Percentiles rank a stretch among this genome's conserved stretches.
Evolutionary conservation across 2,888 invertebrate species (phyloP).

Genomic region (Apamea monoglypha): DNA sequence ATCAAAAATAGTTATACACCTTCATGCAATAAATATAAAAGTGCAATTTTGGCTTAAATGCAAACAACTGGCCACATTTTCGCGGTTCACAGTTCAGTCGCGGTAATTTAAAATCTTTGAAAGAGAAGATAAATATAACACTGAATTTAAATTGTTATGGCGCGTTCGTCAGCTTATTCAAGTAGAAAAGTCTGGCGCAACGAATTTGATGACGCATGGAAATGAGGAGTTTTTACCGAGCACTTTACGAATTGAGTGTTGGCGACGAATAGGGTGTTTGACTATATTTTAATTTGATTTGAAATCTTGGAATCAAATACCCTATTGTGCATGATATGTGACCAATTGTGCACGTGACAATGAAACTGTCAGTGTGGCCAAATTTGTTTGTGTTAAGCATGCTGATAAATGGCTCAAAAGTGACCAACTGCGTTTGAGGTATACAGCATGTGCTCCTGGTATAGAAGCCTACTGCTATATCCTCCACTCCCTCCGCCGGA

Average conservation of each 20-base stretch:
- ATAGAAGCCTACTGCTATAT: slow-evolving; percentile 28
- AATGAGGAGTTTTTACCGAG: neutral
- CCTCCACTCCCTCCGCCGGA: slow-evolving; percentile 24
- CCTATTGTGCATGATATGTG: slow-evolving; percentile 25
- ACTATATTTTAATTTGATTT: neutral
- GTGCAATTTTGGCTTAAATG: slow-evolving; percentile 38
- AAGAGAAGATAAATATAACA: neutral
- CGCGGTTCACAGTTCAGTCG: slow-evolving; percentile 5
- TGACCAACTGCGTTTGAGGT: slow-evolving; percentile 47
- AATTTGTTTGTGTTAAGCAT: slow-evolving; percentile 38
- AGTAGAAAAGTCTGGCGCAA: neutral
- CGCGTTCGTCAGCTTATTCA: neutral
- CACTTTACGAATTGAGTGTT: neutral
- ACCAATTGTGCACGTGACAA: slow-evolving; percentile 46
- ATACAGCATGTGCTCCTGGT: slow-evolving; percentile 30
- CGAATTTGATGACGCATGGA: neutral
- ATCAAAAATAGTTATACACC: slow-evolving; percentile 15
- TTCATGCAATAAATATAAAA: slow-evolving; percentile 35
- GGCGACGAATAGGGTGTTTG: slow-evolving; percentile 10
- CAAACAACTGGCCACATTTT: slow-evolving; percentile 25
- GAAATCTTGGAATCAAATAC: slow-evolving; percentile 4
- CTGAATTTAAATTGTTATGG: neutral
- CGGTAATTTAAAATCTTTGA: neutral
- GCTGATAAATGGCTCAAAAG: slow-evolving; percentile 31
- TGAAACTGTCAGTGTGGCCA: slow-evolving; percentile 41